Evolutionary conservation across 1,140 invertebrate species (phyloP).

Genomic region (Ostrea edulis): DNA sequence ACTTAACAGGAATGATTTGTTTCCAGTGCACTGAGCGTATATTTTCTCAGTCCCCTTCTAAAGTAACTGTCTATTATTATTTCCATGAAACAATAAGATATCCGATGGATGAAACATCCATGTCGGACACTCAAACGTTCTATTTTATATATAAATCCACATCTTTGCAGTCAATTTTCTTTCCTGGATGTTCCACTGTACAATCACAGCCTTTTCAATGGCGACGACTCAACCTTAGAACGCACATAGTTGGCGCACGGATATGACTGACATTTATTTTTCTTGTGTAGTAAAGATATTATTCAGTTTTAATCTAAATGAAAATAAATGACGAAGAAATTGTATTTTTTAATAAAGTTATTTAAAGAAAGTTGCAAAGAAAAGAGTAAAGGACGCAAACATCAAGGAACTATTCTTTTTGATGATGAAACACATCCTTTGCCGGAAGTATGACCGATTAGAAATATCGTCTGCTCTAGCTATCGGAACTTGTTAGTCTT

Average conservation of each 20-base stretch:
- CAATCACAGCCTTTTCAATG: conserved; percentile 34
- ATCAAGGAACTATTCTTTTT: not conserved
- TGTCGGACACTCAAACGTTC: not conserved
- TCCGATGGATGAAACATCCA: conserved; percentile 36
- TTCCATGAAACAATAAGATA: not conserved
- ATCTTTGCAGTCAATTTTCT: conserved; percentile 1
- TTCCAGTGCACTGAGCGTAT: not conserved
- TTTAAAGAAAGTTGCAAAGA: not conserved
- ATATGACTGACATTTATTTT: conserved; percentile 34
- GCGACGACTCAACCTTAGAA: conserved; percentile 22
- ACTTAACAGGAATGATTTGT: conserved; percentile 24
- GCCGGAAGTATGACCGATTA: conserved; percentile 8
- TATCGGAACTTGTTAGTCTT: not conserved
- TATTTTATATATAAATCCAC: conserved; percentile 14
- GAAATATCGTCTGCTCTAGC: not conserved
- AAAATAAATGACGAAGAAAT: not conserved
- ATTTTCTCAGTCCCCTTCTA: not conserved
- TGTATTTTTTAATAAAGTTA: not conserved
- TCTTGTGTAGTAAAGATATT: not conserved
- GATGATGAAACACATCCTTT: not conserved
- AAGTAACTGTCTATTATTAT: not conserved
- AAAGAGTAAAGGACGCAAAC: not conserved
- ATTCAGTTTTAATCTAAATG: not conserved
- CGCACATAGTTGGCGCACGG: not conserved
- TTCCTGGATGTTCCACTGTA: not conserved